These are phyloP conservation scores for Teleopsis dalmanni DNA, from an alignment of 1,140 invertebrate genomes.

Conservation along the genomic window DNA sequence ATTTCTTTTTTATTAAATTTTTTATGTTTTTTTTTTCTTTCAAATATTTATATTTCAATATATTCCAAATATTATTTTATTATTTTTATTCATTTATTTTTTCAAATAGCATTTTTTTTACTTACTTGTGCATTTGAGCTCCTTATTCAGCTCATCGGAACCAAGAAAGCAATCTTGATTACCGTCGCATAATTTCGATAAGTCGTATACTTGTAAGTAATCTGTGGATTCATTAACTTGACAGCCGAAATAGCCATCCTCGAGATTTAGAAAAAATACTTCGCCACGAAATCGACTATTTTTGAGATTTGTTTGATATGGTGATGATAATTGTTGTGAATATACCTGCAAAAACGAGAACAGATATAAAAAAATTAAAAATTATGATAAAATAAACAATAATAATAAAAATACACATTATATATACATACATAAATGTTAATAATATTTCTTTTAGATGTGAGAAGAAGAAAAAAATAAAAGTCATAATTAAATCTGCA, in stretches of 20 bases:
- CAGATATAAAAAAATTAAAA: conserved; percentile 6
- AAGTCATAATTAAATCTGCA: too few species aligned
- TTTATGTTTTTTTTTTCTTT: neutral
- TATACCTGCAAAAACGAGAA: conserved; percentile 54
- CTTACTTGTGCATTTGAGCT: conserved; percentile 90
- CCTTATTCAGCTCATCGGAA: conserved; percentile 79
- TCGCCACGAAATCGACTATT: conserved; percentile 70
- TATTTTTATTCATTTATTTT: neutral
- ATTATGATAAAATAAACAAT: too few species aligned
- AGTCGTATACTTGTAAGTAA: conserved; percentile 87
- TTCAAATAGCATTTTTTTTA: conserved; percentile 15
- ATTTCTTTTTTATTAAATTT: neutral
- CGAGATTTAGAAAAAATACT: conserved; percentile 92
- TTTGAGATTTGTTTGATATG: conserved; percentile 30
- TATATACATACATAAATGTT: too few species aligned
- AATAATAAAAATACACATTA: too few species aligned
- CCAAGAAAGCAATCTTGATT: conserved; percentile 81
- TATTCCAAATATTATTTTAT: neutral
- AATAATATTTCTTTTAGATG: too few species aligned
- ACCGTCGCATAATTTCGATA: conserved; percentile 90
- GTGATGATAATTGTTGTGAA: conserved; percentile 52
- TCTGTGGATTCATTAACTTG: conserved; percentile 94
- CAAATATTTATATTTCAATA: neutral
- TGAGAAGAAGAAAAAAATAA: too few species aligned
- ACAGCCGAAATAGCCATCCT: conserved; percentile 95